Conservation (phyloP, 2,113 vertebrate species). For the Chaetodon auriga region DNA sequence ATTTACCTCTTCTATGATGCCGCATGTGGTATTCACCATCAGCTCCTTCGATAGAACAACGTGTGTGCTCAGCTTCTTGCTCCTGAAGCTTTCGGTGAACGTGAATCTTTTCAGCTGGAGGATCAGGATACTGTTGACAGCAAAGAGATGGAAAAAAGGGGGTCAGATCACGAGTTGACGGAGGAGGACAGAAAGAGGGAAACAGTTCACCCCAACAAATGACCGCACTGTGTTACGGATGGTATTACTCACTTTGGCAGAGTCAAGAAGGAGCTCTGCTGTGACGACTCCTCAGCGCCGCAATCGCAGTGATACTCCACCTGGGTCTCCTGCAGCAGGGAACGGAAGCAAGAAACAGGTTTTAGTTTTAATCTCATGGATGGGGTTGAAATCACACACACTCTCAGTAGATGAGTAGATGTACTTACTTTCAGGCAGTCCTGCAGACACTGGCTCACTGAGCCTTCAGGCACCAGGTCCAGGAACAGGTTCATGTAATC, state of each 20-base stretch:
- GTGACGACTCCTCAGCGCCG: background rate
- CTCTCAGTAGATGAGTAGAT: too few relatives aligned
- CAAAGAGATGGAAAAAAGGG: background rate
- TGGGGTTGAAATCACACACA: background rate
- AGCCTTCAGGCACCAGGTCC: constrained; percentile 7
- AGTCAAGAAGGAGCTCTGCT: background rate
- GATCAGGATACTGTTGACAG: constrained; percentile 8
- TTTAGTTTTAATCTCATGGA: background rate
- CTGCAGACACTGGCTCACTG: background rate
- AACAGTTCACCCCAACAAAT: background rate
- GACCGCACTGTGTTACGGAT: background rate
- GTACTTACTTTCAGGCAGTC: background rate
- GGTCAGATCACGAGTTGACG: background rate
- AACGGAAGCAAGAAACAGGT: background rate
- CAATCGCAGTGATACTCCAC: background rate
- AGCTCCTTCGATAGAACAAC: background rate
- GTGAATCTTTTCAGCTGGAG: constrained; percentile 17
- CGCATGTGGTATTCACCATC: background rate
- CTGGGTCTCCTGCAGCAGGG: background rate
- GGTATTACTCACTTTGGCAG: constrained; percentile 9
- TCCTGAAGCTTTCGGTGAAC: background rate
- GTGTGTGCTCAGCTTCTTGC: background rate
- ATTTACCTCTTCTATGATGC: background rate
- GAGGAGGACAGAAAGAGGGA: background rate
- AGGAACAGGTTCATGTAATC: background rate